These are phyloP conservation scores for Colostygia pectinataria DNA, from an alignment of 2,888 invertebrate species.

Conservation along the genomic window DNA sequence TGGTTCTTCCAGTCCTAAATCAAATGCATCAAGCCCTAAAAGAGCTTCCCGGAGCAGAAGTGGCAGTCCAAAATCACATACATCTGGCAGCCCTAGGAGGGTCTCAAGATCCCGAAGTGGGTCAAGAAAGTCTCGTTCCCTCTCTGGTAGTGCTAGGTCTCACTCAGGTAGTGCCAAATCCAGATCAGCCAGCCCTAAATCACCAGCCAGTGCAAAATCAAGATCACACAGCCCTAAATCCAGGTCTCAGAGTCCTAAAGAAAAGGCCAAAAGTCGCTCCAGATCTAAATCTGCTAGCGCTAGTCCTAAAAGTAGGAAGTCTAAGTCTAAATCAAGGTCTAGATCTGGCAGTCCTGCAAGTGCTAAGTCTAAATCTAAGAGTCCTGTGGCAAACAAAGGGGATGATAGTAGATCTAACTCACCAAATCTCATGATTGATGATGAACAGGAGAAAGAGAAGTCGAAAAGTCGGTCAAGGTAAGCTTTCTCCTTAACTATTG, in stretches of 20 bases:
- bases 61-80: conserved; percentile 64
- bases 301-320: conserved; percentile 29
- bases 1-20: conserved; percentile 66
- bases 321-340: conserved; percentile 45
- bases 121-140: conserved; percentile 57
- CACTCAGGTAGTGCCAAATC: conserved; percentile 57
- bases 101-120: conserved; percentile 67
- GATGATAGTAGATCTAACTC: conserved; percentile 78
- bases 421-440: conserved; percentile 80
- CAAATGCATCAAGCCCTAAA: conserved; percentile 70
- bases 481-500: background rate
- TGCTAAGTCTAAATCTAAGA: conserved; percentile 23
- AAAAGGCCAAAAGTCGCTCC: conserved; percentile 32
- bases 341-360: conserved; percentile 33
- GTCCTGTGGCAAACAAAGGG: conserved; percentile 57
- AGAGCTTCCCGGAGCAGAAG: conserved; percentile 68
- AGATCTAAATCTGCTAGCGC: conserved; percentile 31
- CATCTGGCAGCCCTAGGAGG: conserved; percentile 69
- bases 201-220: conserved; percentile 59
- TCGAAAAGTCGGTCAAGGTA: conserved; percentile 72
- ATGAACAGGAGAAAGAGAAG: conserved; percentile 64
- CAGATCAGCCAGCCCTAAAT: conserved; percentile 58
- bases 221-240: conserved; percentile 50
- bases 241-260: conserved; percentile 63
- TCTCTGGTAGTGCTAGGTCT: conserved; percentile 60